Evolutionary conservation across 2,888 invertebrate species (phyloP).

Genomic region (Hesperia comma): DNA sequence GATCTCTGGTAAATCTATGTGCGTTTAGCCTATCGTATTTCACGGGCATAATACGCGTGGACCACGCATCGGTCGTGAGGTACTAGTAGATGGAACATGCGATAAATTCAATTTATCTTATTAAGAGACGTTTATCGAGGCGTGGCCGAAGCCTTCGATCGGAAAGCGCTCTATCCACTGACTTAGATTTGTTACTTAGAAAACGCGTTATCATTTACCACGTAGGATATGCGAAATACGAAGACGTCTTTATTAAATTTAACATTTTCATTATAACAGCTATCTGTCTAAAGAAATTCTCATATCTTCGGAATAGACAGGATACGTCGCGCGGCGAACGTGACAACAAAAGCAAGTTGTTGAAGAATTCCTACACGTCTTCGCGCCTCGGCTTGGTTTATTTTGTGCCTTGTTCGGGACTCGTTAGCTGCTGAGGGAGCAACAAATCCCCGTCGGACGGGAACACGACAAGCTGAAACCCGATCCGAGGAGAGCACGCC

Average conservation of each 20-base stretch:
- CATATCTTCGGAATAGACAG: constrained; percentile 7
- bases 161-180: constrained; percentile 27
- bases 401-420: constrained; percentile 53
- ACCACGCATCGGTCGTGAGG: constrained; percentile 57
- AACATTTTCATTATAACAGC: neutral
- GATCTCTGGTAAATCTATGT: constrained; percentile 47
- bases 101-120: constrained; percentile 53
- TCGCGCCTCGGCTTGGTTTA: constrained; percentile 34
- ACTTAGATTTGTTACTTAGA: constrained; percentile 16
- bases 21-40: constrained; percentile 53
- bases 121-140: constrained; percentile 38
- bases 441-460: constrained; percentile 61
- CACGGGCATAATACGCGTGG: constrained; percentile 56
- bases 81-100: constrained; percentile 61
- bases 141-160: constrained; percentile 34
- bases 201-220: constrained; percentile 11
- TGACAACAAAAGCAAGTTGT: constrained; percentile 39
- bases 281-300: constrained; percentile 5
- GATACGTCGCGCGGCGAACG: constrained; percentile 17
- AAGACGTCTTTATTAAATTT: neutral
- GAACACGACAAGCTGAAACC: constrained; percentile 63
- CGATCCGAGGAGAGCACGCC: constrained; percentile 48
- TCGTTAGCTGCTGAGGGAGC: constrained; percentile 57
- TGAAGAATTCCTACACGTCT: constrained; percentile 36
- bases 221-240: constrained; percentile 4